These are phyloP conservation scores for Arremon aurantiirostris DNA, from an alignment of 2,797 vertebrate genomes.

Conservation along the genomic window DNA sequence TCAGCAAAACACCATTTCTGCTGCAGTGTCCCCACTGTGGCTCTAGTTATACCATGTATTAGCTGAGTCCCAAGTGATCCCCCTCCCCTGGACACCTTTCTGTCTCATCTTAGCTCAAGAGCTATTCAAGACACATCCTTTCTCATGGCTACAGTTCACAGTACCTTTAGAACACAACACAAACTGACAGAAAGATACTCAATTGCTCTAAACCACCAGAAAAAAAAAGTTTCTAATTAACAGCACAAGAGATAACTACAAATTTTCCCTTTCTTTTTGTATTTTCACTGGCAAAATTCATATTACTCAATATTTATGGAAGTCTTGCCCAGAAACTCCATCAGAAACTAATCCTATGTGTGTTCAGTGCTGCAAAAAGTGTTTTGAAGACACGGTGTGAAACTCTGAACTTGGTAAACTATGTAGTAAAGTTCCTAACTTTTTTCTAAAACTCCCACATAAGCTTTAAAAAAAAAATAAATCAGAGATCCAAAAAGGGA, in stretches of 20 bases:
- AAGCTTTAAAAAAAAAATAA: neutral
- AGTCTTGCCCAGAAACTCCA: neutral
- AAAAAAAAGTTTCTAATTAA: neutral
- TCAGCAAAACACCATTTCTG: neutral
- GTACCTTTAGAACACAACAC: neutral
- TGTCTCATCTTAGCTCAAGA: neutral
- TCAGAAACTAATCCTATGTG: neutral
- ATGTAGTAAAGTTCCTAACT: neutral
- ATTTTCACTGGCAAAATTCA: neutral
- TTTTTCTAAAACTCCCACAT: neutral
- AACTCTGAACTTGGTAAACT: neutral
- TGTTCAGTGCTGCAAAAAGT: neutral
- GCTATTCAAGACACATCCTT: neutral
- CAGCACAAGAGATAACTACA: neutral
- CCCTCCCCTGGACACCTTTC: rapidly evolving
- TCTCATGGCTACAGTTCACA: neutral
- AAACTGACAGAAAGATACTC: neutral
- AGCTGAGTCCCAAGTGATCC: neutral
- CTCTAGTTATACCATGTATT: neutral
- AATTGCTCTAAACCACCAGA: neutral
- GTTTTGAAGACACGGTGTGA: neutral
- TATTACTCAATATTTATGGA: neutral
- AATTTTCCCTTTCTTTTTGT: neutral
- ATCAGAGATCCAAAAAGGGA: neutral
- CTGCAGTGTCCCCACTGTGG: neutral